These are phyloP conservation scores for Himantopus leucocephalus DNA, from an alignment of 2,113 vertebrate genomes.

Conservation along the genomic window DNA sequence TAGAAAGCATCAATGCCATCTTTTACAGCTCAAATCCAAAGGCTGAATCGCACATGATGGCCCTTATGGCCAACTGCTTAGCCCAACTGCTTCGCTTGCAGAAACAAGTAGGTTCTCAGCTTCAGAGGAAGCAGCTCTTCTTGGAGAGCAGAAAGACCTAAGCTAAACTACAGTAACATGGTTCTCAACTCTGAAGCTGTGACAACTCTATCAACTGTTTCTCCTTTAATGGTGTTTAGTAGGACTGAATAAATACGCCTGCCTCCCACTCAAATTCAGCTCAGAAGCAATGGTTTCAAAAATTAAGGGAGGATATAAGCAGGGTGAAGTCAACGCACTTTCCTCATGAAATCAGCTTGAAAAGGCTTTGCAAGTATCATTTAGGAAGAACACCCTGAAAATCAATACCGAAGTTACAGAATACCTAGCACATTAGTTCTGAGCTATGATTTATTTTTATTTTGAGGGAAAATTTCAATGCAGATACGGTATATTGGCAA, in stretches of 20 bases:
- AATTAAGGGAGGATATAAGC: not conserved
- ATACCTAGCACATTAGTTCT: not conserved
- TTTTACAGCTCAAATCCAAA: not conserved
- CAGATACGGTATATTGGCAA: not conserved
- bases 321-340: not conserved
- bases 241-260: not conserved
- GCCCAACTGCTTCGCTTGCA: not conserved
- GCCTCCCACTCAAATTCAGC: not conserved
- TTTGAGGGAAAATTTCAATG: not conserved
- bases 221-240: not conserved
- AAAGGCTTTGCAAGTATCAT: not conserved
- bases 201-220: not conserved
- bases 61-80: not conserved
- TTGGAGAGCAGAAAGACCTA: not conserved
- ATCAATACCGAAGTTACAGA: not conserved
- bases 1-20: not conserved
- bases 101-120: not conserved
- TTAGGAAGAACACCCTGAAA: not conserved
- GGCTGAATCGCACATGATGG: not conserved
- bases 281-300: not conserved
- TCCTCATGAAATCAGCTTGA: not conserved
- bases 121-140: not conserved
- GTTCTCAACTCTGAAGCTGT: not conserved
- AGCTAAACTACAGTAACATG: not conserved
- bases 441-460: not conserved